A percentile compares a stretch with the other conserved stretches of the same genome.
These are phyloP conservation scores for Melipona beecheii DNA, from an alignment of 2,888 invertebrate species.

Conservation along the genomic window DNA sequence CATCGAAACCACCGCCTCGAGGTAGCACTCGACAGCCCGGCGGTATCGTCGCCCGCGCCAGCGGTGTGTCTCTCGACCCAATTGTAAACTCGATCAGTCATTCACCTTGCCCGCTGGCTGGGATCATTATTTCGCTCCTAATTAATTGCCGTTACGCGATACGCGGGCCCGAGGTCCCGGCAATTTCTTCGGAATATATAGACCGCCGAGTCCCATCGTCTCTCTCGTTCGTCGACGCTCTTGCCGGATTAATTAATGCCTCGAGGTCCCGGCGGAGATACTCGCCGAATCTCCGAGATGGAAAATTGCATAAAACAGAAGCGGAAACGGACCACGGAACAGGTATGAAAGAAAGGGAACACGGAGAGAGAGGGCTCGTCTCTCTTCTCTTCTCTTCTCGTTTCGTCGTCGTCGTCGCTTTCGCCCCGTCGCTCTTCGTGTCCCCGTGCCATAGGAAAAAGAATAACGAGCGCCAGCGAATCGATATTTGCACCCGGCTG, in stretches of 20 bases:
- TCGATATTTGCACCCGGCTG: slow-evolving; percentile 57
- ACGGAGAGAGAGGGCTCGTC: background rate
- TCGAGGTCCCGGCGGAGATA: slow-evolving; percentile 30
- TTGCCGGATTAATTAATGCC: slow-evolving; percentile 60
- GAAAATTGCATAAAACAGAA: slow-evolving; percentile 56
- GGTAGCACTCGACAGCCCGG: background rate
- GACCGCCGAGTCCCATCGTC: slow-evolving; percentile 25
- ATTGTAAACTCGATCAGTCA: slow-evolving; percentile 55
- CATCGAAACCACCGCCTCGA: slow-evolving; percentile 30
- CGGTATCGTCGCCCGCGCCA: background rate
- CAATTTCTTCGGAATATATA: slow-evolving; percentile 47
- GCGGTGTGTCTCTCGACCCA: slow-evolving; percentile 29
- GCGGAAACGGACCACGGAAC: slow-evolving; percentile 35
- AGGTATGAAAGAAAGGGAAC: slow-evolving; percentile 12
- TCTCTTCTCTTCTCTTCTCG: background rate
- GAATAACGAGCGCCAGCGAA: slow-evolving; percentile 54
- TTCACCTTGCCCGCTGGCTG: slow-evolving; percentile 43
- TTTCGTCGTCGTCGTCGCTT: background rate
- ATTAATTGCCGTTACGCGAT: slow-evolving; percentile 56
- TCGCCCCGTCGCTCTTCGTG: background rate
- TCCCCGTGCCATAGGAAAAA: background rate
- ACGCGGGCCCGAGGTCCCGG: slow-evolving; percentile 7
- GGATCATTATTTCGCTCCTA: slow-evolving; percentile 57
- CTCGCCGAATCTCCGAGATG: slow-evolving; percentile 50
- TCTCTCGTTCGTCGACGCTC: slow-evolving; percentile 33